Evolutionary conservation across 2,113 vertebrate genomes (phyloP).

Genomic region (Pterocles orientalis): DNA sequence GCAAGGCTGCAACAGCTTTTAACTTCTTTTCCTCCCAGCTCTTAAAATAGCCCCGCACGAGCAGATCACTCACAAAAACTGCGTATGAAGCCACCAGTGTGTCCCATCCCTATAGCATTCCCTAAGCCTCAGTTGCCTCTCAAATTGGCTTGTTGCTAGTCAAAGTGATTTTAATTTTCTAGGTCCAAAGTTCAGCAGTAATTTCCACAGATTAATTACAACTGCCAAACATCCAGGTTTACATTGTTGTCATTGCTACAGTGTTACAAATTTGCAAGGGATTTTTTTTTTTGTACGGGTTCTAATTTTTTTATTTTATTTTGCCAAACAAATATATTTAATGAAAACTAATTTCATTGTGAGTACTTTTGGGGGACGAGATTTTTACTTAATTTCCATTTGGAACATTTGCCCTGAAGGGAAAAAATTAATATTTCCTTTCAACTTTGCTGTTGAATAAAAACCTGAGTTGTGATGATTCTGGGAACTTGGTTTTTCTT

Average conservation of each 20-base stretch:
- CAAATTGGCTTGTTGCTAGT: constrained; percentile 33
- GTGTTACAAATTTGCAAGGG: constrained; percentile 70
- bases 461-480: constrained; percentile 72
- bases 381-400: constrained; percentile 78
- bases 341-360: constrained; percentile 76
- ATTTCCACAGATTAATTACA: constrained; percentile 36
- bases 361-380: constrained; percentile 65
- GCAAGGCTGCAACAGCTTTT: constrained; percentile 52
- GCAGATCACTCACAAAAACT: constrained; percentile 51
- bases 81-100: constrained; percentile 55
- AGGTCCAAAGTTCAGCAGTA: constrained; percentile 34
- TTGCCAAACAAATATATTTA: constrained; percentile 84
- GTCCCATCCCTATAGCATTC: constrained; percentile 43
- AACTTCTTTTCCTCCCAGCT: constrained; percentile 31
- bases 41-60: constrained; percentile 5
- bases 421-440: constrained; percentile 48
- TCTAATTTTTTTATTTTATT: constrained; percentile 74
- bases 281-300: constrained; percentile 74
- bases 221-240: constrained; percentile 67
- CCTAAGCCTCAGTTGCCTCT: constrained; percentile 56
- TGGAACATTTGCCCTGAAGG: constrained; percentile 67
- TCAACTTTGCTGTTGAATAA: constrained; percentile 79
- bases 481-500: constrained; percentile 61
- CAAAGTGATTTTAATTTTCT: constrained; percentile 23
- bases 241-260: constrained; percentile 61